phyloP scores from a whole-genome alignment of 2,113 vertebrate genomes.

The Ranitomeya variabilis region DNA sequence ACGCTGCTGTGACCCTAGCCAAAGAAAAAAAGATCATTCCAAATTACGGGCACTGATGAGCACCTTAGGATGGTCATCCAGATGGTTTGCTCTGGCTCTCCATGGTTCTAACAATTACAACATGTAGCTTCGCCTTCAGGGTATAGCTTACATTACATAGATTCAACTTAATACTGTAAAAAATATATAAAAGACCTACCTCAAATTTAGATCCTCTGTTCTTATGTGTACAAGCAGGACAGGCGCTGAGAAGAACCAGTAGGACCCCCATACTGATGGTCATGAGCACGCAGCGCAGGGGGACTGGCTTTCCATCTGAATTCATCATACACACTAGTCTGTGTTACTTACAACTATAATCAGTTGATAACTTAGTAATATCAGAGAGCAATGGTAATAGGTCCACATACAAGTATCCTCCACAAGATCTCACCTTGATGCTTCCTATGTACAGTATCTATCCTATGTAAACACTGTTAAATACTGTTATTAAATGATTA shows the following conservation, averaged over 20 bases:
- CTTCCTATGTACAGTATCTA: not conserved
- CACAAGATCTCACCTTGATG: not conserved
- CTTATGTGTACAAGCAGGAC: conserved; percentile 54
- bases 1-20: too few species aligned
- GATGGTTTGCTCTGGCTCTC: not conserved
- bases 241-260: conserved; percentile 47
- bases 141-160: too few species aligned
- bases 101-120: not conserved
- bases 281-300: conserved; percentile 53
- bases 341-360: not conserved
- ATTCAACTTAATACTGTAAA: not conserved
- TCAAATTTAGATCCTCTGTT: conserved; percentile 46
- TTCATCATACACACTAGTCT: conserved; percentile 25
- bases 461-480: not conserved
- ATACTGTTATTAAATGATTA: not conserved
- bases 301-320: conserved; percentile 22
- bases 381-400: not conserved
- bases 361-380: not conserved
- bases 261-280: conserved; percentile 50
- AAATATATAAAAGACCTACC: conserved; percentile 28
- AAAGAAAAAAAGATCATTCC: not conserved
- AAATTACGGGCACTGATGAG: not conserved
- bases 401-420: not conserved
- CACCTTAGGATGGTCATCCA: not conserved
- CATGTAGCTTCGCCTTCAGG: not conserved